These are phyloP conservation scores for Ovis aries DNA, from an alignment of 2,113 vertebrate genomes.

Conservation along the genomic window ARS-UI_Ramb_v3.0 NC_056062.1:6034001-6034500, in stretches of 20 bases:
- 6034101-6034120: neutral
- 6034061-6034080: too few species aligned
- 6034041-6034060: too few species aligned
- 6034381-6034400: neutral
- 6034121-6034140: neutral
- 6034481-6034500: neutral
- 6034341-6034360: neutral
- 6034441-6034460: neutral
- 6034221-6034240: neutral
- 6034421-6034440: neutral
- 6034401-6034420: neutral
- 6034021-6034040: too few species aligned
- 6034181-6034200: neutral
- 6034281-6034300: neutral
- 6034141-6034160: neutral
- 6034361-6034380: neutral
- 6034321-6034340: neutral
- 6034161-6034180: neutral
- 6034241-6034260: neutral
- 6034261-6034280: neutral
- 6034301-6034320: neutral
- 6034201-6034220: neutral
- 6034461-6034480: neutral
- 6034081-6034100: too few species aligned
- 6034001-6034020: too few species aligned